Evolutionary conservation across 1,140 invertebrate genomes (phyloP).

Genomic region (Oreohelix idahoensis): DNA sequence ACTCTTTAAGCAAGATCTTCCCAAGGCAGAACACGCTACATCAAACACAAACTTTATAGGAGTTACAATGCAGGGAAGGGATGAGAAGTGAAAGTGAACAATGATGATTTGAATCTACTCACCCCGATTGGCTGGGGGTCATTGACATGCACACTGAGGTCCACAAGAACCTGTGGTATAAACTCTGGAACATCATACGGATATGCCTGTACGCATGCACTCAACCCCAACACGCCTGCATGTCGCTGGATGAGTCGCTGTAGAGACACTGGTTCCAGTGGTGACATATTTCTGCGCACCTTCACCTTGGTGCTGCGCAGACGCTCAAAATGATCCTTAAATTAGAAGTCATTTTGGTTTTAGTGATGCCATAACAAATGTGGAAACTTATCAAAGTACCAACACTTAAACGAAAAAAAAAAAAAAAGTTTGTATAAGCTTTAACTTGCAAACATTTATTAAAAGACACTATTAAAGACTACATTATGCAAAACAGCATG

Average conservation of each 20-base stretch:
- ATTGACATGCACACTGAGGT: constrained; percentile 84
- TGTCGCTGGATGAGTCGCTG: constrained; percentile 77
- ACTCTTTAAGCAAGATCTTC: no score
- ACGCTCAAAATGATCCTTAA: constrained; percentile 68
- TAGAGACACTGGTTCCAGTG: constrained; percentile 51
- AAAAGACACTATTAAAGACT: no score
- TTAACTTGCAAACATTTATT: no score
- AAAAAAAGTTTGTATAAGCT: no score
- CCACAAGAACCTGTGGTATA: constrained; percentile 86
- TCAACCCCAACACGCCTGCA: constrained; percentile 89
- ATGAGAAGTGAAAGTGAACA: no score
- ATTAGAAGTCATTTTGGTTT: constrained; percentile 25
- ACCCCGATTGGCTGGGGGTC: constrained; percentile 94
- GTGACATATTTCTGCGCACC: constrained; percentile 35
- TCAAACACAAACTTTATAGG: no score
- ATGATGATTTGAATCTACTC: constrained; percentile 63
- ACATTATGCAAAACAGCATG: no score
- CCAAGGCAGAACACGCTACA: no score
- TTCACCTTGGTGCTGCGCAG: constrained; percentile 67
- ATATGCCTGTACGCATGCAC: constrained; percentile 88
- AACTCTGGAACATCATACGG: constrained; percentile 91
- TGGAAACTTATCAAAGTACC: background rate
- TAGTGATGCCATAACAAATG: background rate
- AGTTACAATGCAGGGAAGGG: no score
- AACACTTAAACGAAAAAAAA: background rate